Percentiles rank a stretch among this genome's conserved stretches.
Conservation (phyloP, 2,797 vertebrate genomes). For the Champsocephalus esox region DNA sequence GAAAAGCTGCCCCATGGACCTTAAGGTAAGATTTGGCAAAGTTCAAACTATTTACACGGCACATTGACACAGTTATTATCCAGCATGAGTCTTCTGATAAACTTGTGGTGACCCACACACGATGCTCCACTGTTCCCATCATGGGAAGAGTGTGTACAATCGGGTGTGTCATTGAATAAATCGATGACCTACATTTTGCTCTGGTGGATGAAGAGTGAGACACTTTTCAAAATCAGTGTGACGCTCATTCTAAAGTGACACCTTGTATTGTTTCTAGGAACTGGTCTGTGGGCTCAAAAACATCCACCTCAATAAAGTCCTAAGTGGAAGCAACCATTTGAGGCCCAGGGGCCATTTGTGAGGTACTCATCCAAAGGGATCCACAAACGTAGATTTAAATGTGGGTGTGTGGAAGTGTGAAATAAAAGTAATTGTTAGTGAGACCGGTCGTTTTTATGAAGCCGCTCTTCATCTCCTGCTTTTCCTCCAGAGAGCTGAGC, state of each 20-base stretch:
- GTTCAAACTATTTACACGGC: neutral
- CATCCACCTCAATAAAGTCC: constrained; percentile 23
- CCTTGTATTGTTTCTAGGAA: constrained; percentile 14
- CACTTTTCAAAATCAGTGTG: constrained; percentile 22
- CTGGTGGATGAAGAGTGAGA: constrained; percentile 19
- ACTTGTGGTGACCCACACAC: neutral
- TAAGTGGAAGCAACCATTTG: constrained; percentile 5
- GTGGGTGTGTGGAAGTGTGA: constrained; percentile 69
- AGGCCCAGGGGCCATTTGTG: constrained; percentile 21
- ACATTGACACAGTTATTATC: neutral
- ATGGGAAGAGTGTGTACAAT: constrained; percentile 24
- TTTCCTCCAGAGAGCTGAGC: constrained; percentile 33
- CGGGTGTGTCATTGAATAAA: constrained; percentile 24
- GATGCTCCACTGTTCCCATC: constrained; percentile 13
- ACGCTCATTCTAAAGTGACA: constrained; percentile 5
- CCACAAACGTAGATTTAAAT: constrained; percentile 59
- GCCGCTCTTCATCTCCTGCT: constrained; percentile 78
- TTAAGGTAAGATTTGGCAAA: neutral
- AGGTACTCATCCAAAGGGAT: constrained; percentile 27
- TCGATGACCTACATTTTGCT: constrained; percentile 38
- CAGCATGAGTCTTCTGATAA: neutral
- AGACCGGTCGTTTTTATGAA: constrained; percentile 48
- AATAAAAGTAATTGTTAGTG: constrained; percentile 77
- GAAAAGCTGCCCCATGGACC: neutral
- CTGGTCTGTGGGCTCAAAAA: constrained; percentile 14